A percentile compares a stretch with the other conserved stretches of the same genome.
These are phyloP conservation scores for Halocynthia aurantium DNA, from an alignment of 23 tunicate species.

Conservation along the genomic window DNA sequence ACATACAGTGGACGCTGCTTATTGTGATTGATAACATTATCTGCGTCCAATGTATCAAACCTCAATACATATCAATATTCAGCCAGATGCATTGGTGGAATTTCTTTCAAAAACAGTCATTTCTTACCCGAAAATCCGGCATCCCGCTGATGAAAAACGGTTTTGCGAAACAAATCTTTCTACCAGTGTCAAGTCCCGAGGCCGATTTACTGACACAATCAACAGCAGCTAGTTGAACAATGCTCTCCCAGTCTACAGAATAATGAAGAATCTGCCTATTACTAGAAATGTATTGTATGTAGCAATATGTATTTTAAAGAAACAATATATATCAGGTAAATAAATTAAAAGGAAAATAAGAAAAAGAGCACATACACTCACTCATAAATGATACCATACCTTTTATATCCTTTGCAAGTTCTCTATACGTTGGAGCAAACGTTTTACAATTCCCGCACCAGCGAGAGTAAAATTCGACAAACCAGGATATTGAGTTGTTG, in stretches of 20 bases:
- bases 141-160: slow-evolving; percentile 30
- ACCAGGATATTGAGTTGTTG: slow-evolving; percentile 21
- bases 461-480: slow-evolving; percentile 17
- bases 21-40: too few relatives aligned
- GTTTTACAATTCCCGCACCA: slow-evolving; percentile 33
- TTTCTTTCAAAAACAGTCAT: neutral
- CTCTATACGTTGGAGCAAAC: slow-evolving; percentile 27
- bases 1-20: too few relatives aligned
- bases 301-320: too few relatives aligned
- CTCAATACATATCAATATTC: too few relatives aligned
- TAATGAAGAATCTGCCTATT: neutral
- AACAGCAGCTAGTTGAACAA: slow-evolving; percentile 26
- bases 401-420: slow-evolving; percentile 12
- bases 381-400: neutral
- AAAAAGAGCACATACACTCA: too few relatives aligned
- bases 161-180: slow-evolving; percentile 21
- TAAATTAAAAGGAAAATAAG: too few relatives aligned
- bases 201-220: slow-evolving; percentile 23
- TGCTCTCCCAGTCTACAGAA: slow-evolving; percentile 11
- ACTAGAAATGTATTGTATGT: too few relatives aligned
- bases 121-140: slow-evolving; percentile 28
- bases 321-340: too few relatives aligned
- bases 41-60: too few relatives aligned
- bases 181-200: slow-evolving; percentile 8
- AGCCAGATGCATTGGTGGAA: too few relatives aligned